These are phyloP conservation scores for Thereva unica DNA, from an alignment of 2,888 invertebrate genomes.

Conservation along the genomic window DNA sequence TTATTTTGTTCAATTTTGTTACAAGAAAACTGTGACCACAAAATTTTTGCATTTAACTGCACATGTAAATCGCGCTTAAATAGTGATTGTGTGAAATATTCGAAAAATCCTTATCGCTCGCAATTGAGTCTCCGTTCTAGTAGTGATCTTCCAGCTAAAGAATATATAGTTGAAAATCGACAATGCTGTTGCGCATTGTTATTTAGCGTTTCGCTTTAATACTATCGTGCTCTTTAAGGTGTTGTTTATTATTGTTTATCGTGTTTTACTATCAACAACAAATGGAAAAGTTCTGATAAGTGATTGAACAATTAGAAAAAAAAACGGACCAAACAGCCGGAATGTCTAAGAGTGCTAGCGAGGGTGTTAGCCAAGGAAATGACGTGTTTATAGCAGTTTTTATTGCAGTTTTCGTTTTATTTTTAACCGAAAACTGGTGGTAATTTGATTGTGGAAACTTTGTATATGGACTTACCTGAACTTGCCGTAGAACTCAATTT, in stretches of 20 bases:
- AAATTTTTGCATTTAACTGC: not conserved
- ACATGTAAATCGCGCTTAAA: too few relatives aligned
- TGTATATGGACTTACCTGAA: too few relatives aligned
- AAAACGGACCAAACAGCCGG: not conserved
- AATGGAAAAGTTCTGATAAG: conserved; percentile 13
- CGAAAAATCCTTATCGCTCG: too few relatives aligned
- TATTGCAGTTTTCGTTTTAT: not conserved
- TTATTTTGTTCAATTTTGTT: not conserved
- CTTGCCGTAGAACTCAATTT: too few relatives aligned
- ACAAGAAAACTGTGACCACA: not conserved
- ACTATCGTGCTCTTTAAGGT: not conserved
- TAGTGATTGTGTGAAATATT: too few relatives aligned
- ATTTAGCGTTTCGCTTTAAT: conserved; percentile 3
- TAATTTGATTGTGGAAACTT: too few relatives aligned
- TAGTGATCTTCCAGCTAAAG: not conserved
- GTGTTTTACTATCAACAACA: not conserved
- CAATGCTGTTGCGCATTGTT: conserved; percentile 25
- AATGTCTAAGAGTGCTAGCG: not conserved
- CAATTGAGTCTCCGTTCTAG: too few relatives aligned
- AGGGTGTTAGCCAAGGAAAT: conserved; percentile 16
- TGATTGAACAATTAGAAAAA: conserved; percentile 6
- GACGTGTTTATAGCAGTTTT: conserved; percentile 24
- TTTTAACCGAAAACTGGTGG: too few relatives aligned
- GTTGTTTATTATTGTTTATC: conserved; percentile 13
- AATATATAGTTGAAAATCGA: conserved; percentile 17